Evolutionary conservation across 2,888 invertebrate species (phyloP).

Genomic region (Sminthurinus aureus): DNA sequence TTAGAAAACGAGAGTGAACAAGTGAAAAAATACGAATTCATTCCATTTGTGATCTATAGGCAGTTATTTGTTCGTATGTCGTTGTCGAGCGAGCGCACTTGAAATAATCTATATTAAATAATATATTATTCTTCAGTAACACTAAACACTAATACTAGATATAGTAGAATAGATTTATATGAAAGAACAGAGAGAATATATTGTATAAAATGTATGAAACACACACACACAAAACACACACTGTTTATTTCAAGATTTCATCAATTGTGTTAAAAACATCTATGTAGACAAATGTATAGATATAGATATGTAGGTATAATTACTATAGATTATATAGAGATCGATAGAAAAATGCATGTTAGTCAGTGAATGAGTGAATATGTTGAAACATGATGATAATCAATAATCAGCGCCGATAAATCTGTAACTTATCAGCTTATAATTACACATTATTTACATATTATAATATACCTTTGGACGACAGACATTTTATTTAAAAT

Average conservation of each 20-base stretch:
- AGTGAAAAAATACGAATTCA: not conserved
- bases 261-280: not conserved
- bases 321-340: no score
- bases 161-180: not conserved
- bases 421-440: not conserved
- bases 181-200: not conserved
- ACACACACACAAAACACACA: not conserved
- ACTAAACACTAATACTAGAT: not conserved
- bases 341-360: slow-evolving; percentile 1
- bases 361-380: not conserved
- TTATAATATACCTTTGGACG: not conserved
- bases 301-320: no score
- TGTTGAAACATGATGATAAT: not conserved
- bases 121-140: not conserved
- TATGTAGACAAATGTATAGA: not conserved
- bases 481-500: not conserved
- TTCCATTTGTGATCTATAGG: slow-evolving; percentile 43
- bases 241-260: not conserved
- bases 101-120: not conserved
- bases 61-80: slow-evolving; percentile 30
- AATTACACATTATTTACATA: not conserved
- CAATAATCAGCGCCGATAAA: not conserved
- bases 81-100: slow-evolving; percentile 18
- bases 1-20: no score
- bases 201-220: not conserved